Percentiles rank a stretch among this genome's conserved stretches.
Conservation (phyloP, 2,797 vertebrate species). For the Hydrocynus forskahlii region DNA sequence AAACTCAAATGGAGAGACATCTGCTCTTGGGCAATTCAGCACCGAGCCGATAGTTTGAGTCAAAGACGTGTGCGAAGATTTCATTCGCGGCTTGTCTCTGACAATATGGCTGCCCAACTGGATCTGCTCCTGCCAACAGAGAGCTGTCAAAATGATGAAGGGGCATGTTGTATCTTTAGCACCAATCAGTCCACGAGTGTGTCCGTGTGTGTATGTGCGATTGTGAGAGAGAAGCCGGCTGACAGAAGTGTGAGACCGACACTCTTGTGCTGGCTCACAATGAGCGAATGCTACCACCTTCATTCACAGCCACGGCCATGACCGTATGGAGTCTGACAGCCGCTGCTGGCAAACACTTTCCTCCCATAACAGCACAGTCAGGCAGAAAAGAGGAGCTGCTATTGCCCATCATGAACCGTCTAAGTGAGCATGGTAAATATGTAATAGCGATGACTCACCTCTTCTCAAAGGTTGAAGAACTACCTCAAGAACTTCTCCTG, state of each 20-base stretch:
- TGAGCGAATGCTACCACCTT: slow-evolving; percentile 8
- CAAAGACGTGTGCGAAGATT: slow-evolving; percentile 43
- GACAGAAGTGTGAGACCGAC: slow-evolving; percentile 36
- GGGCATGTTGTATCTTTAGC: slow-evolving; percentile 44
- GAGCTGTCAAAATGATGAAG: slow-evolving; percentile 49
- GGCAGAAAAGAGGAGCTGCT: slow-evolving; percentile 6
- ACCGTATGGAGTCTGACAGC: slow-evolving; percentile 25
- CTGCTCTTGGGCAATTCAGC: slow-evolving; percentile 35
- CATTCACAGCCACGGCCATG: slow-evolving; percentile 1
- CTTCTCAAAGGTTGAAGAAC: too few species aligned
- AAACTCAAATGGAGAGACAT: slow-evolving; percentile 13
- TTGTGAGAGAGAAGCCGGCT: slow-evolving; percentile 8
- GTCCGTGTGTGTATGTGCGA: neutral
- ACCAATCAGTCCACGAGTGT: slow-evolving; percentile 42
- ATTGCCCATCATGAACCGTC: slow-evolving; percentile 6
- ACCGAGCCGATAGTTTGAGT: slow-evolving; percentile 35
- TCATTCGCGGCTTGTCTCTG: slow-evolving; percentile 52
- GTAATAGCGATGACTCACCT: neutral
- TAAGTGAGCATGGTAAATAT: neutral
- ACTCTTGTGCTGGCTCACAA: slow-evolving; percentile 1
- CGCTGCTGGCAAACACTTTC: neutral
- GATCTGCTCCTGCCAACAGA: slow-evolving; percentile 44
- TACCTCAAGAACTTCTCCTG: too few species aligned
- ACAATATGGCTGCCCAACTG: slow-evolving; percentile 51
- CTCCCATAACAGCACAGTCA: neutral